Base-by-base conservation (phyloP, 2,888 invertebrate species). In the Dasysyrphus albostriatus region DNA sequence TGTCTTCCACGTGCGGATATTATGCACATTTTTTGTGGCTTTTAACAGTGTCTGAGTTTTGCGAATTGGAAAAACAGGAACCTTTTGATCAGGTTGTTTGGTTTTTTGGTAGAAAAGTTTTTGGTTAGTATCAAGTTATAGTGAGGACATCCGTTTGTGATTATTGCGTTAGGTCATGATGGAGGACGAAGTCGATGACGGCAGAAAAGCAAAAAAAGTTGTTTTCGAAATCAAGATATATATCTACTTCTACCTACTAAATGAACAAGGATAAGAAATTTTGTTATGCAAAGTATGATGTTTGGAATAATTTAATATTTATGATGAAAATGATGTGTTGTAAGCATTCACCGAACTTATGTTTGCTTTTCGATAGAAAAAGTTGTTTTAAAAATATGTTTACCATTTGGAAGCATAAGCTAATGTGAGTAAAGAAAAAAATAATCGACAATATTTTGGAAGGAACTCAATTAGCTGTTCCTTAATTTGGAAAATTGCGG, bases 21-120 rank as follows among this genome's bases (percentile, higher is more conserved):
- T 81, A 72, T 84, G 84, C 80, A 84, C 80, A 83, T 69, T 70
- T 79, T 83, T 78, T 70, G 75, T 44, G 65, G 63, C 34, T 65
- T 65, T 39, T 42, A 37, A 69, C 59, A 49, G 73, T 58, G 73
- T 58, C 49, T 44, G 37, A 49, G 19, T 54, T 63, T 78, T 39
- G 44, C 34, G 72, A 58, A 47, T 82, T 82, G 63, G 82, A 19
- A 58, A 82, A 82, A 65, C 70, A 72, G 77, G 77, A 82, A 77
- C 63, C 49, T 42, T 58, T 44, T 73, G 54, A 72, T 78, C 72
- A 78, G 63, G 61, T 65, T 54, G 69, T 49, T 65, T 32, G 24
- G 24, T 24, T 24, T n/a, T 24, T 24, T 24, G 29, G 54, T 51
- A 39, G n/a, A 54, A 61, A 67, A 67, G 49, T 47, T 59, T 24